These are phyloP conservation scores for Bombus balteatus DNA, from an alignment of 1,140 invertebrate genomes.

Conservation along the genomic window DNA sequence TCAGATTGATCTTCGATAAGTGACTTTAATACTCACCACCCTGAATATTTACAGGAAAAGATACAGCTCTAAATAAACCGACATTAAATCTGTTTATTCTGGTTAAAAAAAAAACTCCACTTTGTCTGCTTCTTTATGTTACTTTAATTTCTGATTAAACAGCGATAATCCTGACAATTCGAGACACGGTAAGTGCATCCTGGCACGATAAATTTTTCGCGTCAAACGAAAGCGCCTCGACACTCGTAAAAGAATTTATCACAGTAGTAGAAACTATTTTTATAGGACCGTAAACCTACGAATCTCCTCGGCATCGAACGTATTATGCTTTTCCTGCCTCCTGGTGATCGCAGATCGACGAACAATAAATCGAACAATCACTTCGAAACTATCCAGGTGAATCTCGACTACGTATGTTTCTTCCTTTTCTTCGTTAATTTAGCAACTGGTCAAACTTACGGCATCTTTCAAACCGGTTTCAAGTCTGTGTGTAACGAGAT, in stretches of 20 bases:
- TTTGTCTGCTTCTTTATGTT: background rate
- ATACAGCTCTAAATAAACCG: too few species aligned
- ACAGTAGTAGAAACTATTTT: conserved; percentile 1
- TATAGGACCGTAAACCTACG: background rate
- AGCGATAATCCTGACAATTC: background rate
- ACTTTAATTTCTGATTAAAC: background rate
- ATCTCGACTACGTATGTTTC: background rate
- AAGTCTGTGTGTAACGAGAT: background rate
- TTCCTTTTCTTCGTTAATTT: too few species aligned
- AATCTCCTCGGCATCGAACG: background rate
- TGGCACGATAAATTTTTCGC: background rate
- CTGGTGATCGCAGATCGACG: background rate
- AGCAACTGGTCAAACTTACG: background rate
- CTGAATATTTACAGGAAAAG: too few species aligned
- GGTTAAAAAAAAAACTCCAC: background rate
- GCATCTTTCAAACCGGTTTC: background rate
- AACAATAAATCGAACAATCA: background rate
- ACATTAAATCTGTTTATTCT: background rate
- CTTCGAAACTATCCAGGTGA: background rate
- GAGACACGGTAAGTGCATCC: background rate
- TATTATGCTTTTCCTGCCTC: background rate
- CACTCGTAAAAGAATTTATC: conserved; percentile 21
- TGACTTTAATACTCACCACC: too few species aligned
- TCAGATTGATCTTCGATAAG: too few species aligned
- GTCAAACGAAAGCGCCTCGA: background rate